These are phyloP conservation scores for Cylindroiulus punctatus DNA, from an alignment of 2,888 invertebrate species.

Conservation along the genomic window DNA sequence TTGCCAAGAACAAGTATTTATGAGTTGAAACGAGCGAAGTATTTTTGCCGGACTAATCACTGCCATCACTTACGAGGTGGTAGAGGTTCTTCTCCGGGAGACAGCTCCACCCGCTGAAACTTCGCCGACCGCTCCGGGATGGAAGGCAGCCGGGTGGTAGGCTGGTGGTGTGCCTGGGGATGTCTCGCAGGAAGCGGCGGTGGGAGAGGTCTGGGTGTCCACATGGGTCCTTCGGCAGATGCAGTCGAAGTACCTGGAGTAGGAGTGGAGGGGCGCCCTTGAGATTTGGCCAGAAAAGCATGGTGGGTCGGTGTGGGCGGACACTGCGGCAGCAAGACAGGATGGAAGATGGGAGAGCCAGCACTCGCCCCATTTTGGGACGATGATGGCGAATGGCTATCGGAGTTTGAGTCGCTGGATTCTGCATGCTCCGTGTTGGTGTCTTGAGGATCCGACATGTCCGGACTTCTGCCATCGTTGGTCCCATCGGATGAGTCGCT, in stretches of 20 bases:
- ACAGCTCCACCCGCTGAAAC: conserved; percentile 71
- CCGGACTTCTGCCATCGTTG: conserved; percentile 58
- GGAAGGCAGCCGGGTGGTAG: conserved; percentile 80
- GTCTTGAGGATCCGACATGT: conserved; percentile 15
- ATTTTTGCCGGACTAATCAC: background rate
- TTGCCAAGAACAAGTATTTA: too few relatives aligned
- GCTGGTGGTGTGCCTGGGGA: conserved; percentile 69
- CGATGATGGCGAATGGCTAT: conserved; percentile 58
- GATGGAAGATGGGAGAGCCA: conserved; percentile 46
- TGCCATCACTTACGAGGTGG: conserved; percentile 78
- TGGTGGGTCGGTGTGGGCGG: conserved; percentile 90
- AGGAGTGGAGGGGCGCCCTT: conserved; percentile 57
- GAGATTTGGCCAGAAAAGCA: conserved; percentile 65
- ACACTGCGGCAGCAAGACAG: conserved; percentile 71
- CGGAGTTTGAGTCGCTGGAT: conserved; percentile 60
- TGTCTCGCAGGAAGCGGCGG: conserved; percentile 43
- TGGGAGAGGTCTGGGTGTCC: conserved; percentile 53
- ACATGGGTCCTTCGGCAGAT: conserved; percentile 53
- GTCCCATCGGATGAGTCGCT: conserved; percentile 56
- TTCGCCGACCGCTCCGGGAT: conserved; percentile 79
- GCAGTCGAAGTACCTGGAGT: conserved; percentile 48
- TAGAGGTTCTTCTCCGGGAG: conserved; percentile 77
- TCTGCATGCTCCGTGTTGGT: conserved; percentile 47
- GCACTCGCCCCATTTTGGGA: conserved; percentile 55
- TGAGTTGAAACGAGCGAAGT: too few relatives aligned